Evolutionary conservation across 2,888 invertebrate genomes (phyloP), one percentile per base, ranked within the genome.

Genomic region (Philhelius pedissequus): DNA sequence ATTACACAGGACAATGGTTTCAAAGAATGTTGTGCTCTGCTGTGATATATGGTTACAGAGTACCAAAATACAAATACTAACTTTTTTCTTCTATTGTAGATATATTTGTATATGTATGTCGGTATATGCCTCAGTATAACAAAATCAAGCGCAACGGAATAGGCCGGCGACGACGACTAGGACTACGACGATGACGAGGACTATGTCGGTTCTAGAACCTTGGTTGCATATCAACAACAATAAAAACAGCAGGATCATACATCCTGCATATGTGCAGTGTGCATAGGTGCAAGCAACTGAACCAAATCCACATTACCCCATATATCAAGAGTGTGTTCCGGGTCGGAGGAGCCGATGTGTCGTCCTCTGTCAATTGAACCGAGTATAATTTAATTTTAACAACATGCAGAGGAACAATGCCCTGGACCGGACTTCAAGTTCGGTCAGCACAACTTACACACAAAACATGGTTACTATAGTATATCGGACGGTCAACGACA

Each of bases 301-400:
- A 84, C 80, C 84, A 84, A 80, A 84, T 84, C 80, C 84, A 80
- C 84, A 84, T 80, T 84, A 84, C 66, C 84, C 75, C 84, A 84
- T 84, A 84, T 80, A 84, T 84, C 84, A 84, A 84, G 64, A 64
- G 71, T 80, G 71, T 71, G 80, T 80, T 84, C 84, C 84, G 84
- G 84, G 84, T 84, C 80, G 84, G 54, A 84, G 84, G 76, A 84
- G 80, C 84, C 84, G 80, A 84, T 80, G 84, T 80, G 84, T 84
- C 84, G 84, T 84, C 84, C 80, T 80, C 84, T 84, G 80, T 80
- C 84, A 80, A 84, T 84, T 80, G 84, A 80, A 84, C 80, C 84
- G 75, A 80, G 80, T 80, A 80, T 84, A 84, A 84, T 84, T 80
- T 80, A 84, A 80, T 84, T 84, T 80, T 71, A 79, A 84, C 84